Evolutionary conservation across 2,113 vertebrate genomes (phyloP).

Genomic region (Elephantulus edwardii): DNA sequence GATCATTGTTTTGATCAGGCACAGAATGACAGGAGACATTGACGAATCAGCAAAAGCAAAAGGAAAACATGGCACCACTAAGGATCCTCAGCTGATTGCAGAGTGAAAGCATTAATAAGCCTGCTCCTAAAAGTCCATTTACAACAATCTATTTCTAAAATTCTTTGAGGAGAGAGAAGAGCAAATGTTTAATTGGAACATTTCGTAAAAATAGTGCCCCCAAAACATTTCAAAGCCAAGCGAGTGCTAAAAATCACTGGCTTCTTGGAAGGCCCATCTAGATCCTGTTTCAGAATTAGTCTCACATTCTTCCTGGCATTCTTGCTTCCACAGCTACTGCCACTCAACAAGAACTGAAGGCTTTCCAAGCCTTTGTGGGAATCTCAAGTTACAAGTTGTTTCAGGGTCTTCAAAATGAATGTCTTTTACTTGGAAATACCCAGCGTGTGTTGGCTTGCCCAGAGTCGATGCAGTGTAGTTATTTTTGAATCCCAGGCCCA

Average conservation of each 20-base stretch:
- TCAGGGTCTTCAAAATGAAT: constrained; percentile 42
- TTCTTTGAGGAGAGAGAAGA: constrained; percentile 46
- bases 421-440: constrained; percentile 57
- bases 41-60: constrained; percentile 66
- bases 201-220: constrained; percentile 40
- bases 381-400: constrained; percentile 63
- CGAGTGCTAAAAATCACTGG: not conserved
- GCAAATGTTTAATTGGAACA: constrained; percentile 51
- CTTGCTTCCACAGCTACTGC: not conserved
- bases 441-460: constrained; percentile 19
- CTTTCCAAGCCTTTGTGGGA: constrained; percentile 58
- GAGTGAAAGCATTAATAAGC: constrained; percentile 54
- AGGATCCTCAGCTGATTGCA: constrained; percentile 52
- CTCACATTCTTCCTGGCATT: constrained; percentile 48
- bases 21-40: constrained; percentile 75
- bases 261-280: constrained; percentile 57
- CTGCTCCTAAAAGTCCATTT: constrained; percentile 42
- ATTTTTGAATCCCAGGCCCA: constrained; percentile 55
- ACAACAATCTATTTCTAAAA: constrained; percentile 60
- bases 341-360: constrained; percentile 54
- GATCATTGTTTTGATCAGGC: constrained; percentile 66
- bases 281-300: constrained; percentile 37
- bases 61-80: constrained; percentile 50
- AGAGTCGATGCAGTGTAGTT: not conserved
- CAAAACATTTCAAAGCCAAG: not conserved